These are phyloP conservation scores for Spinus pinus DNA, from an alignment of 2,797 vertebrate genomes.

Conservation along the genomic window DNA sequence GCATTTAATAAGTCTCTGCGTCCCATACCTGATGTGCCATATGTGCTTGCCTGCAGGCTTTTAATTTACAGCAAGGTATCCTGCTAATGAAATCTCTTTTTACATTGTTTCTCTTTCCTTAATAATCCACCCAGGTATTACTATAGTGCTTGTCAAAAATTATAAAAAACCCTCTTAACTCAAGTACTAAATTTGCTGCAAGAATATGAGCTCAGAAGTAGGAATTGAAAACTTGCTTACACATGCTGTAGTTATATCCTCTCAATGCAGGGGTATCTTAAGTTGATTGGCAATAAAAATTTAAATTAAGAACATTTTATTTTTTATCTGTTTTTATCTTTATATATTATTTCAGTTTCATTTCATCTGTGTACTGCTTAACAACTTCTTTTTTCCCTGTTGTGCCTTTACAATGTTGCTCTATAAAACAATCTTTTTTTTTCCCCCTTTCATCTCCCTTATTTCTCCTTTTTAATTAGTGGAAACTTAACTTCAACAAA, in stretches of 20 bases:
- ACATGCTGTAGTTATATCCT: not conserved
- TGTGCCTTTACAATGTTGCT: not conserved
- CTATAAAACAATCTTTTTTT: not conserved
- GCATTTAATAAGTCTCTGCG: not conserved
- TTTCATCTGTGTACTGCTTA: not conserved
- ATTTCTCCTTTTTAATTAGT: not conserved
- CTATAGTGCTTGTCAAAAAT: not conserved
- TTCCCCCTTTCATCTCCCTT: rapidly evolving
- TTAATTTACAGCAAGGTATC: not conserved
- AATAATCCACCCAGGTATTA: not conserved
- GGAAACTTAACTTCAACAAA: not conserved
- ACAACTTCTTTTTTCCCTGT: not conserved
- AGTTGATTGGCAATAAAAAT: not conserved
- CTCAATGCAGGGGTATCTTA: not conserved
- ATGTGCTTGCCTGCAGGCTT: not conserved
- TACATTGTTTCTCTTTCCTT: not conserved
- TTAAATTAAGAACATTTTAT: not conserved
- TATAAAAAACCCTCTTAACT: not conserved
- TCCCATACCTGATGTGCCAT: not conserved
- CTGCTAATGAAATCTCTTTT: not conserved
- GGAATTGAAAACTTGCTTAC: not conserved
- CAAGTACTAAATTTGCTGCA: not conserved
- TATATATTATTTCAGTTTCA: not conserved
- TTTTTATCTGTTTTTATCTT: not conserved
- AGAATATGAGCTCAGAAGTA: not conserved